Evolutionary conservation across 1,140 invertebrate species (phyloP), one percentile per base, ranked within the genome.

Genomic region (Chymomyza costata): DNA sequence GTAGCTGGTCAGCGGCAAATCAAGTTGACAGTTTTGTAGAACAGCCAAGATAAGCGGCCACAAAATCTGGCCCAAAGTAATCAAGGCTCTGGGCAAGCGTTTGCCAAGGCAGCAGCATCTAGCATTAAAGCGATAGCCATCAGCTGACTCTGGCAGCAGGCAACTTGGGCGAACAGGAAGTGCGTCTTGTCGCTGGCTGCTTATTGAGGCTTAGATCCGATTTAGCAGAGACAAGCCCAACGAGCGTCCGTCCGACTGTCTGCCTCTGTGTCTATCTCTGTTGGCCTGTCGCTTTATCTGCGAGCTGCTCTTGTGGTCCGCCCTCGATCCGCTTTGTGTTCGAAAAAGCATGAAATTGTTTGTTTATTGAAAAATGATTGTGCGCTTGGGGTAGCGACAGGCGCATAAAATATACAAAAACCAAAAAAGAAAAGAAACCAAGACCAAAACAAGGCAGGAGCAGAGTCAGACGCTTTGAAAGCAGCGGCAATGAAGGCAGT

Each of bases 281-380:
- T 34, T 13, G 6, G 13, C 32, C 21, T 25, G 3, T 25, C 21
- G 3, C 8, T 25, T 8, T 25, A 8, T 25, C 3, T 25, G 21
- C 3, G 8, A 5, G 15, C 35, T 16, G 35, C 15, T 16, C 5
- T 38, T 7, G 35, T 13, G 3, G 32, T 13, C 13, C 25, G 10
- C 31, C 13, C 7, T 11, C 5, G 31, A 6, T 34, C n/a, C 15
- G 35, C 13, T 16, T 10, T 14, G 35, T 38, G 35, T 38, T 38
- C 35, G 35, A 38, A 38, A 14, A 15, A 14, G 11, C 73, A 80
- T 80, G 73, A 80, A 80, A 80, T 80, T 80, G 73, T 80, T 80
- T 80, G 73, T 80, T 80, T 80, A 80, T 80, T 80, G 73, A 80
- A 80, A 80, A 80, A 80, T 80, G 73, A 80, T 80, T 80, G 68